These are phyloP conservation scores for Periophthalmus magnuspinnatus DNA, from an alignment of 2,797 vertebrate species.

Conservation along the genomic window DNA sequence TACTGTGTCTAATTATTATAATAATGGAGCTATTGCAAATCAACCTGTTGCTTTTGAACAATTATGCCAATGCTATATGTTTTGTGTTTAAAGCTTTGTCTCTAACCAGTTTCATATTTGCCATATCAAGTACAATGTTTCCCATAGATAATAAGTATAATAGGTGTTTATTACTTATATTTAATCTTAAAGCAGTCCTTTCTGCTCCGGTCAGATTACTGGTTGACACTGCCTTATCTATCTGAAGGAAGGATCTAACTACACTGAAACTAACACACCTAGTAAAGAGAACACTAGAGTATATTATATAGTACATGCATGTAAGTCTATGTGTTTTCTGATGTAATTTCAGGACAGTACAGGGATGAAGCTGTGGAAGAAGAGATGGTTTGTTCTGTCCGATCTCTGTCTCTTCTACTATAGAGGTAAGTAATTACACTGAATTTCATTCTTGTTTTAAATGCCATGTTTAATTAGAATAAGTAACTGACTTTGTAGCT, in stretches of 20 bases:
- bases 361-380: constrained; percentile 99
- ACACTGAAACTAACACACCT: too few relatives aligned
- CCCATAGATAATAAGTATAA: too few relatives aligned
- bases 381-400: constrained; percentile 95
- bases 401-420: constrained; percentile 99
- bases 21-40: neutral
- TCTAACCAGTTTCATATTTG: neutral
- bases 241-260: too few relatives aligned
- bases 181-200: too few relatives aligned
- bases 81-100: neutral
- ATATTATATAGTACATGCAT: too few relatives aligned
- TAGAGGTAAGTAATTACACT: constrained; percentile 83
- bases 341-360: constrained; percentile 87
- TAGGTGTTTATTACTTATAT: too few relatives aligned
- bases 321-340: neutral
- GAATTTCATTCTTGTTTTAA: neutral
- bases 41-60: neutral
- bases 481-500: constrained; percentile 15
- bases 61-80: neutral
- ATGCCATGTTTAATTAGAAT: neutral
- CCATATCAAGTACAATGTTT: too few relatives aligned
- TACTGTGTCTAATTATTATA: neutral
- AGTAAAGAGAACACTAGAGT: too few relatives aligned
- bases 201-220: too few relatives aligned
- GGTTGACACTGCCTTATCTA: too few relatives aligned